phyloP scores from a whole-genome alignment of 2,888 invertebrate genomes.

The Gnatocerus cornutus region DNA sequence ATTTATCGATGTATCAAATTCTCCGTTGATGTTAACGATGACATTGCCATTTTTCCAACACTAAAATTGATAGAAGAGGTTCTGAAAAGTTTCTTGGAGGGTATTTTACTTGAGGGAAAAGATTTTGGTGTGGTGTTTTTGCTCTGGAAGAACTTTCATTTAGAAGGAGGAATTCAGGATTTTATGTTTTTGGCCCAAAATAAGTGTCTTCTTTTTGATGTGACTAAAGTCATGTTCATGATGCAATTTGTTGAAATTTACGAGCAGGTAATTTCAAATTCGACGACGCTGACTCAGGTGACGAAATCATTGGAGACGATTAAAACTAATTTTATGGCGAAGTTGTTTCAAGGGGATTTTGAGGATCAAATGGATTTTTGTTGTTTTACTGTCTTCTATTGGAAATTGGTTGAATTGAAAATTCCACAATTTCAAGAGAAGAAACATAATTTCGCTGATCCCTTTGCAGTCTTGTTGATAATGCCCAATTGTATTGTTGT shows the following conservation, averaged over 20 bases:
- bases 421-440: too few relatives aligned
- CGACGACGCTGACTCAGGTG: too few relatives aligned
- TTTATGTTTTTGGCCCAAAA: conserved; percentile 70
- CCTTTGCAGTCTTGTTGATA: too few relatives aligned
- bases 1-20: conserved; percentile 1
- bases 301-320: too few relatives aligned
- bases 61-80: conserved; percentile 73
- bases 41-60: background rate
- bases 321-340: background rate
- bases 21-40: conserved; percentile 60
- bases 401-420: background rate
- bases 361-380: background rate
- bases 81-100: conserved; percentile 66
- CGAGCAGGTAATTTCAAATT: background rate
- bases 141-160: conserved; percentile 67
- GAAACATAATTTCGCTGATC: too few relatives aligned
- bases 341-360: background rate
- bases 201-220: conserved; percentile 71
- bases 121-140: conserved; percentile 65
- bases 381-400: background rate
- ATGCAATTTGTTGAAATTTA: conserved; percentile 52
- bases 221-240: conserved; percentile 70
- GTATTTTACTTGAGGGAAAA: conserved; percentile 68
- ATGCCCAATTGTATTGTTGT: too few relatives aligned
- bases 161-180: conserved; percentile 69